A percentile compares a stretch with the other conserved stretches of the same genome.
Conservation (phyloP, 2,113 vertebrate genomes). For the Mobula birostris region DNA sequence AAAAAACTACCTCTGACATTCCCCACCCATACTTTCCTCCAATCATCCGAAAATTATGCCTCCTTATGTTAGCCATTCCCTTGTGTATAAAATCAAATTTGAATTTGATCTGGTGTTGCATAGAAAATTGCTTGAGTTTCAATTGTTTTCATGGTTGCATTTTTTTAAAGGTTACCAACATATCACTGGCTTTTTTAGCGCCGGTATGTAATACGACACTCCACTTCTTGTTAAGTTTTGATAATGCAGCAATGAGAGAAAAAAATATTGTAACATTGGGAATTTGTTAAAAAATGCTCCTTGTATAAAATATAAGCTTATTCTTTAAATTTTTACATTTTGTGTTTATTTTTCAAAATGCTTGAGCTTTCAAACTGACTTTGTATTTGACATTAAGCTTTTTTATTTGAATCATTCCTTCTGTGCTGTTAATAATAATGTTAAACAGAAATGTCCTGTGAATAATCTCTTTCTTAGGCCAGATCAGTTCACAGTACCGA, state of each 20-base stretch:
- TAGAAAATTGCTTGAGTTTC: background rate
- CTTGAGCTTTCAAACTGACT: background rate
- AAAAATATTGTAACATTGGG: no score
- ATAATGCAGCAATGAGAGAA: background rate
- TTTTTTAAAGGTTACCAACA: background rate
- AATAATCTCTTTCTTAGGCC: background rate
- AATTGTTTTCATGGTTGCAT: background rate
- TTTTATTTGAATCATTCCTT: background rate
- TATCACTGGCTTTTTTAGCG: background rate
- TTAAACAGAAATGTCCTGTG: background rate
- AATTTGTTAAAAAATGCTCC: background rate
- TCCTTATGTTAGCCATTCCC: no score
- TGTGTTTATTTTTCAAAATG: background rate
- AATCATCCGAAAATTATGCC: no score
- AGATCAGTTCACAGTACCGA: background rate
- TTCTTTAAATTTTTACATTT: background rate
- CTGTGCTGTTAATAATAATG: background rate
- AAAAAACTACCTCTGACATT: no score
- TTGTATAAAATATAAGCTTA: background rate
- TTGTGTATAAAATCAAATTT: background rate
- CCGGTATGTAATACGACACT: background rate
- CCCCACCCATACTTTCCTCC: no score
- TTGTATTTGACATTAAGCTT: background rate
- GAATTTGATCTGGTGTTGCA: background rate
- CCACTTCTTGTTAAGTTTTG: background rate